Evolutionary conservation across 2,888 invertebrate species (phyloP), one percentile per base, ranked within the genome.

Genomic region (Netelia virgata): DNA sequence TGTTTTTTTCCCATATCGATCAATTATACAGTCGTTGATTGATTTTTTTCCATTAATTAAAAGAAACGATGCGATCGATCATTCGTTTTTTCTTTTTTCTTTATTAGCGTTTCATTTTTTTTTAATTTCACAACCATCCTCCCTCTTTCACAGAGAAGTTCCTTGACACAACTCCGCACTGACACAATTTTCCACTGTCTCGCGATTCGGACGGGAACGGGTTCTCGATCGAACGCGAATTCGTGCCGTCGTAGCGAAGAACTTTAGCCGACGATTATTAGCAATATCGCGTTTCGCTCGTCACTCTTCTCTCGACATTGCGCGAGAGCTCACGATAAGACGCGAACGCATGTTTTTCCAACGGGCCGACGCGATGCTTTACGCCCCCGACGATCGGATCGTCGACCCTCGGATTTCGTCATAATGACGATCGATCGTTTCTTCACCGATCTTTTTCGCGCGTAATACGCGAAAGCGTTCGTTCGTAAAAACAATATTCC

Each of bases 351-450:
- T 79, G 63, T 79, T 79, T 79, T 64, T 50, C 78, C n/a, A 69
- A 41, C 50, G 28, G 20, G 23, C 11, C 36, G 18, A 47, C 63
- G 57, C n/a, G 69, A 53, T 57, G 16, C 18, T 36, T 70, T 28
- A n/a, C 53, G 69, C 23, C 53, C 41, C 23, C 55, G 28, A 20
- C 28, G 41, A 68, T 50, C 78, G 63, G 78, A 79, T 79, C 78
- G 78, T 82, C 82, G 77, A 73, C 72, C 72, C 82, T 78, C 82
- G 73, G 72, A 73, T 77, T 61, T 77, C 77, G n/a, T 55, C 59
- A 43, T 68, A 55, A 77, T 83, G 43, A 5, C 47, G 2, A 55
- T 36, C 70, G 53, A 77, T 73, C 68, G 18, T 81, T 69, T 50
- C 41, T 73, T 64, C 47, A 57, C 18, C 28, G 57, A 28, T 61